Evolutionary conservation across 2,113 vertebrate genomes (phyloP).

Genomic region (human (Homo sapiens)): DNA sequence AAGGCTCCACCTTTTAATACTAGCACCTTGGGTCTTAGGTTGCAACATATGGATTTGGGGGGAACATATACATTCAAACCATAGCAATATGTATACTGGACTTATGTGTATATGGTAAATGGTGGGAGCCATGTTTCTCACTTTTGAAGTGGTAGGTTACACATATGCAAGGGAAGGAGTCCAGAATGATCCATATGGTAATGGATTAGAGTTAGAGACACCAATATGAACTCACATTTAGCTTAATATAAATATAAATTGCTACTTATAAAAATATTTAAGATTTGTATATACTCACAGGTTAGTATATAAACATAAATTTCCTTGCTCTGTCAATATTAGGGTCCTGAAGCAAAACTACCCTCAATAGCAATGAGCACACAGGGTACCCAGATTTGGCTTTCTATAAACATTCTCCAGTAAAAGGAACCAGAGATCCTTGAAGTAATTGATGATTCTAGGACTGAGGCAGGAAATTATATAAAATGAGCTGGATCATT

Average conservation of each 20-base stretch:
- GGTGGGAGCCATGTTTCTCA: neutral
- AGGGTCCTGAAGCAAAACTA: neutral
- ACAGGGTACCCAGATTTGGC: neutral
- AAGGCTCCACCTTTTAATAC: neutral
- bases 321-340: neutral
- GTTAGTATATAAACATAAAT: neutral
- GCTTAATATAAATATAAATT: neutral
- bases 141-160: neutral
- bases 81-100: neutral
- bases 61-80: neutral
- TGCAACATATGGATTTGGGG: neutral
- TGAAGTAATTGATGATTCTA: neutral
- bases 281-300: neutral
- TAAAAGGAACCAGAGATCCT: neutral
- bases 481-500: neutral
- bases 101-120: neutral
- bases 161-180: neutral
- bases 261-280: neutral
- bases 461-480: neutral
- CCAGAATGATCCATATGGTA: neutral
- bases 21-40: neutral
- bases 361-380: neutral
- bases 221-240: neutral
- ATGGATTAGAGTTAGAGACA: neutral
- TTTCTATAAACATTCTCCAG: neutral